These are phyloP conservation scores for Drosophila kikkawai DNA, from an alignment of 1,140 invertebrate genomes.

Conservation along the genomic window DNA sequence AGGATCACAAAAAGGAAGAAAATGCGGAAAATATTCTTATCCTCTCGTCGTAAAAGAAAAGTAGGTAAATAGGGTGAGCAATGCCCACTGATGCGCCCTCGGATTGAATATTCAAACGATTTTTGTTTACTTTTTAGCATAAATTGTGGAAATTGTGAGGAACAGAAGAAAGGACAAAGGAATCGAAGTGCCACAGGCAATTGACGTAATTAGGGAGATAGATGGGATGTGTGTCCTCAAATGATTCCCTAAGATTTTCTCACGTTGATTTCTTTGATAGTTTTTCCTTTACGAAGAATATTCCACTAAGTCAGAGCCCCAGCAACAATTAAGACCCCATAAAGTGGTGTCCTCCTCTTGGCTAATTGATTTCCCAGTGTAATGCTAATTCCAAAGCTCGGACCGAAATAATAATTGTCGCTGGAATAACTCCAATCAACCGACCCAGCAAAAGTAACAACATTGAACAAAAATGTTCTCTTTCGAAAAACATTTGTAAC, in stretches of 20 bases:
- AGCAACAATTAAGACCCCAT: slow-evolving; percentile 60
- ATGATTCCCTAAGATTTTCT: slow-evolving; percentile 58
- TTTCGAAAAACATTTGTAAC: slow-evolving; percentile 65
- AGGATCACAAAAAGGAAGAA: slow-evolving; percentile 58
- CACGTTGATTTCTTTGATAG: slow-evolving; percentile 47
- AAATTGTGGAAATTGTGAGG: slow-evolving; percentile 50
- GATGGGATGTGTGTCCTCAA: slow-evolving; percentile 12
- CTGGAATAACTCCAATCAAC: slow-evolving; percentile 17
- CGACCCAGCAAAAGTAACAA: slow-evolving; percentile 22
- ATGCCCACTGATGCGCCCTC: slow-evolving; percentile 33
- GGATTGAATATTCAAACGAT: slow-evolving; percentile 69
- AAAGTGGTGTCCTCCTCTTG: slow-evolving; percentile 5
- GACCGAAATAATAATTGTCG: slow-evolving; percentile 66
- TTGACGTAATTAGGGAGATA: slow-evolving; percentile 72
- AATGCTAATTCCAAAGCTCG: slow-evolving; percentile 6
- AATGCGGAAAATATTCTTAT: slow-evolving; percentile 13
- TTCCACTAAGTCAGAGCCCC: background rate
- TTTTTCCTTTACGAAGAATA: background rate
- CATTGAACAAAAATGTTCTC: slow-evolving; percentile 58
- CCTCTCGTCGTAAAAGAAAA: slow-evolving; percentile 7
- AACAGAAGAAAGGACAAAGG: slow-evolving; percentile 32
- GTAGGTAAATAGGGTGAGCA: slow-evolving; percentile 38
- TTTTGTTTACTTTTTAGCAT: slow-evolving; percentile 78
- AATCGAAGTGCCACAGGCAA: slow-evolving; percentile 63
- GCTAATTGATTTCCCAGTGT: slow-evolving; percentile 17